Base-by-base conservation (phyloP, 2,113 vertebrate genomes). In the Archilochus colubris region DNA sequence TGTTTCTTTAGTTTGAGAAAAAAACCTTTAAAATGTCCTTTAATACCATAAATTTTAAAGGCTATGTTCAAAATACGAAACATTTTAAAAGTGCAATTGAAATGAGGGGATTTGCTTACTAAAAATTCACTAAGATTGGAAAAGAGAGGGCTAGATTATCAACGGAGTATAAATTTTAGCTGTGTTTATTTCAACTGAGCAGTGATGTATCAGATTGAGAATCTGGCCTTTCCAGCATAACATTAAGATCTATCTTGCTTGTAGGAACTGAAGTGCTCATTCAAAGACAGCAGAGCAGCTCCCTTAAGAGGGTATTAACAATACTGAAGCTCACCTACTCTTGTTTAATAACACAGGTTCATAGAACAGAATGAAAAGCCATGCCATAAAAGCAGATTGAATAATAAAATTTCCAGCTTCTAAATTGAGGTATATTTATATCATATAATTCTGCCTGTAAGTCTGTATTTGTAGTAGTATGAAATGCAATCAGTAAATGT, bases 61-160 rank as follows among this genome's bases (percentile, higher is more conserved):
- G 30, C 43, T 76, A 3, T 63, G 30, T 76, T 92, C 27, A 91
- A 92, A 93, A 88, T 86, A 88, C 0, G 6, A 89, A 94, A 64
- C 20, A 46, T 70, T 95, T 92, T 48, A 48, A 83, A 95, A 93
- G 70, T 92, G 50, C 43, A 58, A 36, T 94, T 93, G 94, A 96
- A 95, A 96, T 79, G 30, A 21, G 76, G 66, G 33, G 7, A 57
- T 88, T 46, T 4, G 11, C 69, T 70, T 83, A 63, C 77, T 94
- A 82, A 84, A 96, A 96, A 79, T 46, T 33, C n/a, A 62, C 66
- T 62, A 86, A 94, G 40, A 59, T 89, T 94, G 79, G 92, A 96
- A 90, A 53, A 1, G 18, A 91, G 64, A 79, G 89, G 85, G 76
- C 48, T 79, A 81, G 57, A 80, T 87, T 79, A 79, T 91, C 72